Evolutionary conservation across 2,888 invertebrate species (phyloP).

Genomic region (Pheosia gnoma): DNA sequence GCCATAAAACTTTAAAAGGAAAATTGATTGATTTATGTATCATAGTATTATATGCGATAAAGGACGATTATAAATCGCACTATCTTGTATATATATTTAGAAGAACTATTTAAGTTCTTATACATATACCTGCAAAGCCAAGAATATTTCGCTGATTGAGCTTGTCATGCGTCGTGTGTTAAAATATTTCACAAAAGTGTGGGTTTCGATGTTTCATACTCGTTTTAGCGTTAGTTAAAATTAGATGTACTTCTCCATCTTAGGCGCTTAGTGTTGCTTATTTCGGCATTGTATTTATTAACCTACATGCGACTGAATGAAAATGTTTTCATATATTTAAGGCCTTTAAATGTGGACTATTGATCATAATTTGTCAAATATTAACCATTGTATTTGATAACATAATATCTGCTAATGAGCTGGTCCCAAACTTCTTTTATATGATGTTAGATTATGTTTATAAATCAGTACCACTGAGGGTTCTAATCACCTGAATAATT

Average conservation of each 20-base stretch:
- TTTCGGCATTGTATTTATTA: neutral
- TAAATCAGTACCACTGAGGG: no score
- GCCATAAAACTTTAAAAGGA: slow-evolving; percentile 26
- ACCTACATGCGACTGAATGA: no score
- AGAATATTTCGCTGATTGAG: neutral
- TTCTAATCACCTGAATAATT: no score
- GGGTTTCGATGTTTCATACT: slow-evolving; percentile 24
- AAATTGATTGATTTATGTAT: slow-evolving; percentile 40
- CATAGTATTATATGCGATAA: slow-evolving; percentile 28
- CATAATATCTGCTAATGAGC: no score
- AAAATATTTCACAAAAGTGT: slow-evolving; percentile 21
- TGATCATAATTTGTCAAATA: no score
- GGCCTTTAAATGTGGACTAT: no score
- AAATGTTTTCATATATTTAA: no score
- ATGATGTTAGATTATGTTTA: no score
- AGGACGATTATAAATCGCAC: slow-evolving; percentile 21
- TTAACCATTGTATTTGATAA: no score
- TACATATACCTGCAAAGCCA: neutral
- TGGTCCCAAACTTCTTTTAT: no score
- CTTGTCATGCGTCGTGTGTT: slow-evolving; percentile 12
- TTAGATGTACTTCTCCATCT: slow-evolving; percentile 22
- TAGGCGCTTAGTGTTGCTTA: neutral
- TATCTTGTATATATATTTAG: slow-evolving; percentile 13
- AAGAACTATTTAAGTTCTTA: neutral
- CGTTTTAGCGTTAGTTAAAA: slow-evolving; percentile 21